A percentile compares a stretch with the other conserved stretches of the same genome.
phyloP scores from a whole-genome alignment of 2,113 vertebrate species.

The Aythya baeri region DNA sequence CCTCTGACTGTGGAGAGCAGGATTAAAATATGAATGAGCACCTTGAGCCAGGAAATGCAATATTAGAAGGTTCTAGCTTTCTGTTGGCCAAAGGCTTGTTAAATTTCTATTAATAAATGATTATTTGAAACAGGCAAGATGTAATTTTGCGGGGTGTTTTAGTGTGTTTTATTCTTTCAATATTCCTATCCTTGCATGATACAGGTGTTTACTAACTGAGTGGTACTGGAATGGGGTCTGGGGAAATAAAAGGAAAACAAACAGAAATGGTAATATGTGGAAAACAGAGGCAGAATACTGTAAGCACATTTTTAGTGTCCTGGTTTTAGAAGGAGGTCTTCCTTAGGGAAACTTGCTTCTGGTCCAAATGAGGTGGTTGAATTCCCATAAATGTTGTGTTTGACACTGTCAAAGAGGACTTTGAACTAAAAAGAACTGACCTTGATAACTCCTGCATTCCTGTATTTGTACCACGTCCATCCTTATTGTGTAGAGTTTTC shows the following conservation, averaged over 20 bases:
- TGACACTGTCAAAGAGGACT: neutral
- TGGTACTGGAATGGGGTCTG: neutral
- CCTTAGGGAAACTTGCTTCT: neutral
- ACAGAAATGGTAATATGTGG: neutral
- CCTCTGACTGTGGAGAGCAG: slow-evolving; percentile 44
- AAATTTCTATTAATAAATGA: neutral
- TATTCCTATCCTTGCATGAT: neutral
- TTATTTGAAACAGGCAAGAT: neutral
- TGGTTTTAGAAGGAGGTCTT: neutral
- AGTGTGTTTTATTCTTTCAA: neutral
- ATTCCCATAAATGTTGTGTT: neutral
- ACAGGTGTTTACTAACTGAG: neutral
- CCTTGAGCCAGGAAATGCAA: slow-evolving; percentile 39
- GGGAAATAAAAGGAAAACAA: neutral
- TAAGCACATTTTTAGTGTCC: neutral
- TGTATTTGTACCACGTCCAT: neutral
- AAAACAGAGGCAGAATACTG: neutral
- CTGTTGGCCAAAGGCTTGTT: neutral
- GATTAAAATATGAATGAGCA: slow-evolving; percentile 57
- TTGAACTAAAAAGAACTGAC: neutral
- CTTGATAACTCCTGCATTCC: neutral
- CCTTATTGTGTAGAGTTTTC: neutral
- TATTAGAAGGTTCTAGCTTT: neutral
- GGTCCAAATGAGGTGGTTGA: neutral
- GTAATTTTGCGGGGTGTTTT: neutral